phyloP scores from a whole-genome alignment of 2,113 vertebrate species.

The Raja brachyura region DNA sequence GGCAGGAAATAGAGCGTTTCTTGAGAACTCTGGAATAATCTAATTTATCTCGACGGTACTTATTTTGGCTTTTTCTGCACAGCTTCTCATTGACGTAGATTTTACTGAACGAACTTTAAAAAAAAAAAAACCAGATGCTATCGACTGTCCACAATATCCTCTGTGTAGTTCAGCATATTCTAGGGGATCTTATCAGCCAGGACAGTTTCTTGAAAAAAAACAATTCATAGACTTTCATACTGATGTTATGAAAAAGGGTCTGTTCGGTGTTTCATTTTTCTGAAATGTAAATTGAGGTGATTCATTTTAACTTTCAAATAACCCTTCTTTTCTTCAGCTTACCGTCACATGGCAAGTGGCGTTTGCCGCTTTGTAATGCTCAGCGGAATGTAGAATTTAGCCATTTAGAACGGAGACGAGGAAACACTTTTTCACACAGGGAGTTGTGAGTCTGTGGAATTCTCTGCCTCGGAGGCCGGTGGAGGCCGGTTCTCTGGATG shows the following conservation, averaged over 20 bases:
- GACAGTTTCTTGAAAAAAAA: not conserved
- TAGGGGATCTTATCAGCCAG: slow-evolving; percentile 19
- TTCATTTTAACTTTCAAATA: not conserved
- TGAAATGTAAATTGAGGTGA: not conserved
- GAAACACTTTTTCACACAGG: too few species aligned
- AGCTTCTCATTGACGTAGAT: not conserved
- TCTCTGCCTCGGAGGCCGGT: too few species aligned
- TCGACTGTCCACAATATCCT: slow-evolving; percentile 29
- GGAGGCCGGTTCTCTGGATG: too few species aligned
- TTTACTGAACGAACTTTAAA: slow-evolving; percentile 22
- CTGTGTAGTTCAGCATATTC: slow-evolving; percentile 22
- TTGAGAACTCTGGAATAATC: slow-evolving; percentile 30
- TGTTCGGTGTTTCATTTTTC: not conserved
- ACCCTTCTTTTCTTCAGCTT: too few species aligned
- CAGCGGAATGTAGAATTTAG: not conserved
- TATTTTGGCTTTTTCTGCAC: not conserved
- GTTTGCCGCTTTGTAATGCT: not conserved
- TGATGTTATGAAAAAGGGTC: not conserved
- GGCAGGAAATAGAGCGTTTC: slow-evolving; percentile 4
- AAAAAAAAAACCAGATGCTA: slow-evolving; percentile 18
- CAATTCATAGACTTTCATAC: not conserved
- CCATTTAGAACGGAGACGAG: too few species aligned
- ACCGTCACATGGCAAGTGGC: not conserved
- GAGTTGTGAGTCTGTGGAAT: too few species aligned
- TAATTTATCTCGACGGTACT: slow-evolving; percentile 20